Evolutionary conservation across 2,113 vertebrate species (phyloP).

Genomic region (Sinocyclocheilus anophthalmus): DNA sequence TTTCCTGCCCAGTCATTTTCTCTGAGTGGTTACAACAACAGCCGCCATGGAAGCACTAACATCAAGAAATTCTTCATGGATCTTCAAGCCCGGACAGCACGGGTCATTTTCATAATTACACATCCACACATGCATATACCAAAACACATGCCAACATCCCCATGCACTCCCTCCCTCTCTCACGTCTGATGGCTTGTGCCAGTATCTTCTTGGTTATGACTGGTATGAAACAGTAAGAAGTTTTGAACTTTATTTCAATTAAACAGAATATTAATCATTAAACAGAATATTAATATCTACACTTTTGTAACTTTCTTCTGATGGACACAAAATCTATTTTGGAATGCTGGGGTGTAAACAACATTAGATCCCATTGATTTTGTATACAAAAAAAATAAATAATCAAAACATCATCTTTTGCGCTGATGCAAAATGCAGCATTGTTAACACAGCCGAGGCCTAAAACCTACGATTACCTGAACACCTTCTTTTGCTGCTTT

Average conservation of each 20-base stretch:
- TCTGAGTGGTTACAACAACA: conserved; percentile 52
- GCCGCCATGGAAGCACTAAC: not conserved
- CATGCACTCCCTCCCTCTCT: not conserved
- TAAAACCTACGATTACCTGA: conserved; percentile 8
- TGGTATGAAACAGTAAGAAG: not conserved
- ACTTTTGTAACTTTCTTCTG: not conserved
- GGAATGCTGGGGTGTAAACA: not conserved
- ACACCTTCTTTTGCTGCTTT: conserved; percentile 18
- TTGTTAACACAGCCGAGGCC: not conserved
- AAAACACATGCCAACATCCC: conserved; percentile 6
- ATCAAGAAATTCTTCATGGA: conserved; percentile 46
- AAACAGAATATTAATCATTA: not conserved
- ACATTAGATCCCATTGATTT: not conserved
- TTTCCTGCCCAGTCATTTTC: conserved; percentile 54
- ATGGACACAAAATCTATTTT: not conserved
- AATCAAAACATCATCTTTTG: not conserved
- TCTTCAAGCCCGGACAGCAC: conserved; percentile 30
- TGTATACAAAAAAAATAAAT: not conserved
- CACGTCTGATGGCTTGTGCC: conserved; percentile 15
- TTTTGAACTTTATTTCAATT: not conserved
- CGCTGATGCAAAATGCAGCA: not conserved
- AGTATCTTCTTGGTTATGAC: not conserved
- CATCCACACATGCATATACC: conserved; percentile 5
- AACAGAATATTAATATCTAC: not conserved
- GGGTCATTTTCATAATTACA: conserved; percentile 56